These are phyloP conservation scores for Rhaphigaster nebulosa DNA, from an alignment of 2,888 invertebrate species.

Conservation along the genomic window DNA sequence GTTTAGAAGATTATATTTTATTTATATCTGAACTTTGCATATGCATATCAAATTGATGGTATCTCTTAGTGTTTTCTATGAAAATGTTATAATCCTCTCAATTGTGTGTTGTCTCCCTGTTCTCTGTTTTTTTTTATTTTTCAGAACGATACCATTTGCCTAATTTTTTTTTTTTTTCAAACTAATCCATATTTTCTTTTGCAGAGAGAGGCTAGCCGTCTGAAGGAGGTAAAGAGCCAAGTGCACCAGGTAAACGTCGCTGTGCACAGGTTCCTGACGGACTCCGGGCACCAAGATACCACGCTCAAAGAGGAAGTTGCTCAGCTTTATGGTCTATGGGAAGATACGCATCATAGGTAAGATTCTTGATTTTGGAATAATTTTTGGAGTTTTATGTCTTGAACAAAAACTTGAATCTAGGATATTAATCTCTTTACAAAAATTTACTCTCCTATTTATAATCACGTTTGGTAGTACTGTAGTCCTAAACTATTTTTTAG, in stretches of 20 bases:
- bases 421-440: no score
- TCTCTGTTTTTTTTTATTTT: not conserved
- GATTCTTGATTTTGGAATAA: slow-evolving; percentile 63
- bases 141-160: not conserved
- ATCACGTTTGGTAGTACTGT: no score
- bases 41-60: no score
- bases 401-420: no score
- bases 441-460: no score
- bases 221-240: slow-evolving; percentile 71
- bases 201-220: slow-evolving; percentile 75
- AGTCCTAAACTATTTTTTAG: no score
- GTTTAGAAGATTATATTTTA: no score
- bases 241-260: slow-evolving; percentile 75
- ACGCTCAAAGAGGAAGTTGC: slow-evolving; percentile 77
- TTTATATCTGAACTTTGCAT: no score
- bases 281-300: slow-evolving; percentile 71
- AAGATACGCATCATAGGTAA: slow-evolving; percentile 80
- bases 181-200: slow-evolving; percentile 67
- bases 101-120: not conserved
- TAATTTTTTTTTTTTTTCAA: not conserved
- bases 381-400: no score
- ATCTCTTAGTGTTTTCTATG: no score
- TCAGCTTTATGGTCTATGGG: slow-evolving; percentile 78
- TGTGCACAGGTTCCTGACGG: slow-evolving; percentile 73
- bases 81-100: no score